Conservation (phyloP, 2,888 invertebrate species). For the Metacarcinus magister region DNA sequence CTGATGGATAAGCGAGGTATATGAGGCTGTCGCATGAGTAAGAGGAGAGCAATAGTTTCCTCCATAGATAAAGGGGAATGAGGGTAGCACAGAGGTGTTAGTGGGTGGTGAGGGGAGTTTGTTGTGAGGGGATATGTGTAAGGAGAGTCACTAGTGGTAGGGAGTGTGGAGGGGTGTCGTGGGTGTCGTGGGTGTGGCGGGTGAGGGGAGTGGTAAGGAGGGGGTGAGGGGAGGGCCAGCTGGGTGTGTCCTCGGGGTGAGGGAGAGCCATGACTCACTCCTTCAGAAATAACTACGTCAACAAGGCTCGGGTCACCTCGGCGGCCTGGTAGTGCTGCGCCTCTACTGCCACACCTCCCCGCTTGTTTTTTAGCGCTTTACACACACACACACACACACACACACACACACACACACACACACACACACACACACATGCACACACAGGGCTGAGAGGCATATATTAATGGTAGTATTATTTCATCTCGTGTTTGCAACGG, state of each 20-base stretch:
- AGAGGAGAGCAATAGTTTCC: slow-evolving; percentile 13
- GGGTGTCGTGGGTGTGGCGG: neutral
- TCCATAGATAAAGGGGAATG: neutral
- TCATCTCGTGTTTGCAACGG: neutral
- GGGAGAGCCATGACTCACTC: slow-evolving; percentile 18
- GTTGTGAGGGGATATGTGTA: neutral
- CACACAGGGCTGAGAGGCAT: neutral
- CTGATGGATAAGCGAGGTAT: neutral
- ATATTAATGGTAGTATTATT: slow-evolving; percentile 12
- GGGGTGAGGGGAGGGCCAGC: neutral
- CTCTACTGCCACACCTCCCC: neutral
- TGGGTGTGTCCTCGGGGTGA: slow-evolving; percentile 14
- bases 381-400: neutral
- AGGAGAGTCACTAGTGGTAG: too few species aligned
- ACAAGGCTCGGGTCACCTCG: slow-evolving; percentile 14
- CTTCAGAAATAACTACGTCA: slow-evolving; percentile 28
- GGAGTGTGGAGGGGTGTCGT: neutral
- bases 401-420: neutral
- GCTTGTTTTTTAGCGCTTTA: neutral
- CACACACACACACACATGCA: neutral
- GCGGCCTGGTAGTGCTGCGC: neutral
- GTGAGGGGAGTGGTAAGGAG: neutral
- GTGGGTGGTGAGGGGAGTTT: neutral
- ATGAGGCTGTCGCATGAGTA: neutral
- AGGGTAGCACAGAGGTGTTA: neutral